A percentile compares a stretch with the other conserved stretches of the same genome.
Evolutionary conservation across 2,888 invertebrate genomes (phyloP).

Genomic region (Crematogaster levior): DNA sequence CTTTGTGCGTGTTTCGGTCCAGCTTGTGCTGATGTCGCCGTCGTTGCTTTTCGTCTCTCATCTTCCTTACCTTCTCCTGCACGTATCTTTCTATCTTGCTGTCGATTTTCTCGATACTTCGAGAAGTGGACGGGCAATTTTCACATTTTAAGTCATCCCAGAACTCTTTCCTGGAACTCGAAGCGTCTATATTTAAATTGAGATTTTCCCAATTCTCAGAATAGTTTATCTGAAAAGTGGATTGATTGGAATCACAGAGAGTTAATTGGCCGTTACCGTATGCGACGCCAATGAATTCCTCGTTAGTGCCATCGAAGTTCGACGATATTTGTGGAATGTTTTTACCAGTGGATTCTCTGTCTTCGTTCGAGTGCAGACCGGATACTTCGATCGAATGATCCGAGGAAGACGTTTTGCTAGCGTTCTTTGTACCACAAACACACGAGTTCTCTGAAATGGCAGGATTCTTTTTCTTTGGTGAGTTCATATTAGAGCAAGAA

Average conservation of each 20-base stretch:
- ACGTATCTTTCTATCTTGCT: slow-evolving; percentile 79
- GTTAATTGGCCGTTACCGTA: slow-evolving; percentile 83
- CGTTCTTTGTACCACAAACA: slow-evolving; percentile 77
- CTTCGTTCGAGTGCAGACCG: slow-evolving; percentile 59
- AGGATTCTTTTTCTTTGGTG: slow-evolving; percentile 77
- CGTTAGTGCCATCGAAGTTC: slow-evolving; percentile 82
- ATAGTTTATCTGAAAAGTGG: slow-evolving; percentile 83
- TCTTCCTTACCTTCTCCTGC: slow-evolving; percentile 74
- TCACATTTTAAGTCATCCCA: slow-evolving; percentile 83
- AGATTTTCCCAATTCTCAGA: slow-evolving; percentile 85
- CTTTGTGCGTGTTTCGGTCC: slow-evolving; percentile 72
- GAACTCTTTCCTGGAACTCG: slow-evolving; percentile 80
- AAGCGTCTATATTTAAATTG: slow-evolving; percentile 82
- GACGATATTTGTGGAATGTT: slow-evolving; percentile 80
- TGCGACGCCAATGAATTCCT: slow-evolving; percentile 83
- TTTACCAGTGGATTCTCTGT: slow-evolving; percentile 71
- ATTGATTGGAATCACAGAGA: slow-evolving; percentile 82
- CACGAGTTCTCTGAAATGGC: slow-evolving; percentile 78
- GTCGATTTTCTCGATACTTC: slow-evolving; percentile 78
- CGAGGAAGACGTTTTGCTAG: slow-evolving; percentile 67
- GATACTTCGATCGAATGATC: slow-evolving; percentile 74
- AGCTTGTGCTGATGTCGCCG: slow-evolving; percentile 79
- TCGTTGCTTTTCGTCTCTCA: slow-evolving; percentile 77
- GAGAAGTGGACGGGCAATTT: slow-evolving; percentile 79
- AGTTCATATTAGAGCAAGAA: slow-evolving; percentile 82